Base-by-base conservation (phyloP, 2,113 vertebrate species). In the Chaetops frenatus region DNA sequence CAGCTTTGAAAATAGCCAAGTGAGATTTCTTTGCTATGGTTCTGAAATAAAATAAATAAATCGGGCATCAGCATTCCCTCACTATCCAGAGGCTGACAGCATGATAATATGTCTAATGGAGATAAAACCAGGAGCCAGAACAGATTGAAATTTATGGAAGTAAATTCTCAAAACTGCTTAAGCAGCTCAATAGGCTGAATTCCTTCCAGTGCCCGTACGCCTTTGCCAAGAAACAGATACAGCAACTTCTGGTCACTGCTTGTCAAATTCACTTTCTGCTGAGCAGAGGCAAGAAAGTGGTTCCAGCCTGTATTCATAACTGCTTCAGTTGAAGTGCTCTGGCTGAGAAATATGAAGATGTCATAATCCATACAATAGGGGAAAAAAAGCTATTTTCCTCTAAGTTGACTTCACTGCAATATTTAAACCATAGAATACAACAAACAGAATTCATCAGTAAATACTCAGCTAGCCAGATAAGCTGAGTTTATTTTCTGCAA, bases 61-160 rank as follows among this genome's bases (percentile, higher is more conserved):
- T 24, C 0, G 0, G 31, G 67, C 76, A 77, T 85, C 50, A 83
- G 76, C 17, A 2, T 88, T 93, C 56, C 88, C 77, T 54, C 0
- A 0, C 74, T 88, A 95, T 78, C 76, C 88, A 89, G 77, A 81
- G 67, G 60, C 77, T 78, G 92, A 74, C 69, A 95, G 77, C 12
- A 2, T 29, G 54, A 33, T 88, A 61, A 73, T 77, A 58, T 66
- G 77, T 47, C 64, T 44, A 58, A 94, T 48, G 64, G 64, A 86
- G 76, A 90, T 44, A 77, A 90, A 92, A 86, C 36, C 85, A 91
- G 65, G 57, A 97, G 81, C 74, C 93, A 92, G 70, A 94, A 87
- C 44, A 60, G 66, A 82, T 0, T 82, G 82, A 95, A 94, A 94
- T 85, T 90, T 77, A 91, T 94, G 67, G 85, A 84, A 73, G 77